Base-by-base conservation (phyloP, 1,140 invertebrate genomes). In the Chrysomallon squamiferum region DNA sequence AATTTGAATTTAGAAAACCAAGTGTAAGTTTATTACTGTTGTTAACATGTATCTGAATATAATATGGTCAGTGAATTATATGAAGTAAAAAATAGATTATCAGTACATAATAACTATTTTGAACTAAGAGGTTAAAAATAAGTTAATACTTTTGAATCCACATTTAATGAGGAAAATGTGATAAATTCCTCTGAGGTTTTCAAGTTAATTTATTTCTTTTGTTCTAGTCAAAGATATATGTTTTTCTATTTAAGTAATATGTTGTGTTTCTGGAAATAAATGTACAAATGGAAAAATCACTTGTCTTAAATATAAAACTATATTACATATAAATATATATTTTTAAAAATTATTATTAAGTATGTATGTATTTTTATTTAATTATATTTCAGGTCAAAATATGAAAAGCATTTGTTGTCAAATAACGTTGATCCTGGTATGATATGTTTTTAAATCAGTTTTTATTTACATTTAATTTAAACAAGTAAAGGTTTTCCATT, bases 1-100 rank as follows among this genome's bases (percentile, higher is more conserved):
- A 54, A 54, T 54, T 15, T 27, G 25, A 30, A 54, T 27, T 54
- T 54, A 30, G 50, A 54, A 54, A 22, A 54, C 18, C 50, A 54
- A 30, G 22, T 54, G 50, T 54, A 54, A 27, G 50, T 54, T n/a
- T n/a, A n/a, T n/a, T n/a, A n/a, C n/a, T n/a, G n/a, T n/a, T n/a
- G n/a, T n/a, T n/a, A n/a, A n/a, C n/a, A n/a, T n/a, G n/a, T n/a
- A n/a, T n/a, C n/a, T n/a, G n/a, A n/a, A n/a, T n/a, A n/a, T n/a
- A n/a, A n/a, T n/a, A n/a, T n/a, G n/a, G n/a, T n/a, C n/a, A 47
- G n/a, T 11, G 45, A 47, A 22, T 47, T 47, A 20, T 47, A n/a
- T 47, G n/a, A n/a, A n/a, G n/a, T 47, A n/a, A 9, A 5, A 20
- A 47, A n/a, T 47, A 3, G 0, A 18, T 47, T 20, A 4, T 18